phyloP scores from a whole-genome alignment of 2,113 vertebrate species.

The Alces alces region DNA sequence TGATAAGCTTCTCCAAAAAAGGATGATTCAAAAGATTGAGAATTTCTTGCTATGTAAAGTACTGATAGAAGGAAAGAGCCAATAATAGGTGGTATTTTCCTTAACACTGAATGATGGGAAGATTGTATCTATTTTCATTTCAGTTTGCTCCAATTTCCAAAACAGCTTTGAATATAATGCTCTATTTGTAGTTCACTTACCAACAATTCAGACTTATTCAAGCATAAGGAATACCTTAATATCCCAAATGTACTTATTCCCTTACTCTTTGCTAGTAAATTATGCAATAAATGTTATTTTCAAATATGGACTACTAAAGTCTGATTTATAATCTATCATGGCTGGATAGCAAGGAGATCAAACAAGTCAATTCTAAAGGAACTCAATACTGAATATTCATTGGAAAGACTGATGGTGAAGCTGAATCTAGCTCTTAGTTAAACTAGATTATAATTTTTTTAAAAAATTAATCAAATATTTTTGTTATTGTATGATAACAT shows the following conservation, averaged over 20 bases:
- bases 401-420: background rate
- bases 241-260: background rate
- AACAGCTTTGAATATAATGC: background rate
- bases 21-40: conserved; percentile 30
- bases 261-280: background rate
- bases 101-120: conserved; percentile 40
- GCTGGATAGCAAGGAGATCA: background rate
- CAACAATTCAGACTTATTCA: background rate
- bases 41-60: conserved; percentile 54
- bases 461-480: background rate
- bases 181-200: conserved; percentile 23
- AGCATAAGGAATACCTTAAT: background rate
- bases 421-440: background rate
- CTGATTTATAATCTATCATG: background rate
- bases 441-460: background rate
- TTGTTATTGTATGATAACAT: no score
- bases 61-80: conserved; percentile 16
- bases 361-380: background rate
- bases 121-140: conserved; percentile 66
- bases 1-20: conserved; percentile 45
- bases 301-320: background rate
- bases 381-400: background rate
- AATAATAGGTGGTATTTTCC: conserved; percentile 46
- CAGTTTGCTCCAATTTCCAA: conserved; percentile 61
- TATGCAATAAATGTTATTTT: background rate